Evolutionary conservation across 2,797 vertebrate genomes (phyloP), one percentile per base, ranked within the genome.

Genomic region (Myoxocephalus aenaeus): DNA sequence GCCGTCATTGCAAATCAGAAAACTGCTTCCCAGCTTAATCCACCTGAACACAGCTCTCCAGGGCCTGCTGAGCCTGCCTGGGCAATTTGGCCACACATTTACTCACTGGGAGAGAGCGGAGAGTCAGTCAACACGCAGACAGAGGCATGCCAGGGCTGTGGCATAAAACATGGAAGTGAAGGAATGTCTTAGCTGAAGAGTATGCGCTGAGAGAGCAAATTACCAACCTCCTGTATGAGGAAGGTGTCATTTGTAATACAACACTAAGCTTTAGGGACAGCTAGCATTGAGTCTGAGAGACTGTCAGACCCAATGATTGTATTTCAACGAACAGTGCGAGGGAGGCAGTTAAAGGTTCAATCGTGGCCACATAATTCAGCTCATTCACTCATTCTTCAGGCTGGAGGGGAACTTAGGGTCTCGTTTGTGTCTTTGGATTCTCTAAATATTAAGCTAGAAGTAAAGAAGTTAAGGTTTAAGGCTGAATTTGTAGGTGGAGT

Each of bases 331-430:
- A 22, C 22, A 62, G 25, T 12, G n/a, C 1, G 13, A 42, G 2
- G 32, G 22, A 71, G 50, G 29, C 15, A 65, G 65, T 22, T 12
- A 44, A 66, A 34, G 14, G 10, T 78, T 75, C 32, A 84, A 11
- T 46, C 17, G 36, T 40, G 6, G 68, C 13, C 40, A 18, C 44
- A 50, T 63, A 42, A 38, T 69, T 56, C 32, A 65, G 11, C 17
- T 27, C 36, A 29, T 71, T 74, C 2, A 0, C 46, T 48, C 7
- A 10, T 58, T 63, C 17, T 75, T 67, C 5, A 44, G 63, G 42
- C 63, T 59, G 42, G 40, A 15, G 48, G 25, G 48, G 25, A 57
- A 38, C 32, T 42, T 27, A 12, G 6, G 15, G 50, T 22, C 42
- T 14, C 0, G 3, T 63, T 58, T 64, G 15, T 14, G 50, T 44